These are phyloP conservation scores for Cerastis rubricosa DNA, from an alignment of 2,888 invertebrate genomes.

Conservation along the genomic window DNA sequence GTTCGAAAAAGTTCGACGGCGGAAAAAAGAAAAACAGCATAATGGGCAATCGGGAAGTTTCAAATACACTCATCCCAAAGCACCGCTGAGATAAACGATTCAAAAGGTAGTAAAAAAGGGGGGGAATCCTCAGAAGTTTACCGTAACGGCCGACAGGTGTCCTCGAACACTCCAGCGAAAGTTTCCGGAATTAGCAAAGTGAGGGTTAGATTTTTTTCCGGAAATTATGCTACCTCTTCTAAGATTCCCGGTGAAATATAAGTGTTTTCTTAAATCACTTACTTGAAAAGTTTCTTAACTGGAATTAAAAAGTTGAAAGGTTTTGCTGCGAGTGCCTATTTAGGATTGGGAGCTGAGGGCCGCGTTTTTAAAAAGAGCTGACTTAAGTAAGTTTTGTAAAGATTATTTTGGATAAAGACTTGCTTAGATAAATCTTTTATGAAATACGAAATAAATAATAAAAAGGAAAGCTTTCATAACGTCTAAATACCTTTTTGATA, in stretches of 20 bases:
- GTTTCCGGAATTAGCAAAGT: slow-evolving; percentile 76
- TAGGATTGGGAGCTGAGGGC: slow-evolving; percentile 54
- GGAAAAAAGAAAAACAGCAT: slow-evolving; percentile 74
- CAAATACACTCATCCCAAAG: slow-evolving; percentile 77
- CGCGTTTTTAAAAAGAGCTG: slow-evolving; percentile 55
- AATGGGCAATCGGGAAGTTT: slow-evolving; percentile 81
- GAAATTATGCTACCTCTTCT: slow-evolving; percentile 62
- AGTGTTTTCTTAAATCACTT: slow-evolving; percentile 70
- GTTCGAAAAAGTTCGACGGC: slow-evolving; percentile 62
- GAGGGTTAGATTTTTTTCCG: slow-evolving; percentile 65
- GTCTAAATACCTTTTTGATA: slow-evolving; percentile 5
- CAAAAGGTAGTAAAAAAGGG: slow-evolving; percentile 75
- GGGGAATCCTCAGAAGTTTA: slow-evolving; percentile 70
- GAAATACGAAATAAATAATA: slow-evolving; percentile 37
- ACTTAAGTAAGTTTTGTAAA: slow-evolving; percentile 57
- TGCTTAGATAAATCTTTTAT: slow-evolving; percentile 45
- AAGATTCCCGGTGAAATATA: slow-evolving; percentile 65
- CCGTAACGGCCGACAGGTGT: slow-evolving; percentile 80
- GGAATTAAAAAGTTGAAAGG: slow-evolving; percentile 69
- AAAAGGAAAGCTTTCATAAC: slow-evolving; percentile 16
- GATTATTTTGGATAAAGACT: slow-evolving; percentile 59
- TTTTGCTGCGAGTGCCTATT: slow-evolving; percentile 64
- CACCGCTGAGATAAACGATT: slow-evolving; percentile 77
- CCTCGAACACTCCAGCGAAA: slow-evolving; percentile 69
- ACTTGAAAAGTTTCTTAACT: slow-evolving; percentile 65